Evolutionary conservation across 2,888 invertebrate species (phyloP), one percentile per base, ranked within the genome.

Genomic region (Eutolmus rufibarbis): DNA sequence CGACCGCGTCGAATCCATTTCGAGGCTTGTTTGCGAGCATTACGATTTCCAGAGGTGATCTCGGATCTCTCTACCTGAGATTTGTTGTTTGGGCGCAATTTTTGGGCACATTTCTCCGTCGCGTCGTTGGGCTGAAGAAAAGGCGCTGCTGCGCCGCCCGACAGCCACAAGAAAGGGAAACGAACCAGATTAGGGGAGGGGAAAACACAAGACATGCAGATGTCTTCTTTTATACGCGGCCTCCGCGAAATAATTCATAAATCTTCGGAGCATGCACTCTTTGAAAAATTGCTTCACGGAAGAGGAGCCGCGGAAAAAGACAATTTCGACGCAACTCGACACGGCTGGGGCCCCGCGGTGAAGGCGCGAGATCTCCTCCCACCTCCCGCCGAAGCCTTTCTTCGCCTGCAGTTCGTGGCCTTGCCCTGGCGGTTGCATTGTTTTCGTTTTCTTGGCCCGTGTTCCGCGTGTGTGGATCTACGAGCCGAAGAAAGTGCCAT

Each of bases 201-300:
- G 23, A n/a, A 77, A n/a, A 37, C 37, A 9, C 9, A 78, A 43
- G 19, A 12, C 14, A 78, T 23, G 37, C 37, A 28, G 81, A 56
- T 81, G 81, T 51, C 81, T 81, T 56, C 34, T 81, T 81, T 56
- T 51, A 1, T 9, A 46, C 56, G 56, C 46, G 23, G 23, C 19
- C 28, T 79, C 28, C 79, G 23, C 56, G 31, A 81, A 51, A 81
- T 81, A 81, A 81, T 51, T 81, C 81, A 81, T 81, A 81, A 81
- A 81, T 81, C 81, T 81, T 56, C 56, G 16, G 31, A 28, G 46
- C 79, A 79, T 79, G 79, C 79, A 46, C 43, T 40, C 28, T 34
- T 81, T 81, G 34, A 56, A 46, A 56, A 81, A 56, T 81, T 34
- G 34, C 81, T 81, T 81, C 81, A 81, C 56, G 81, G 81, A 81